Conservation (phyloP, 1,140 invertebrate species). For the Sitobion miscanthi region DNA sequence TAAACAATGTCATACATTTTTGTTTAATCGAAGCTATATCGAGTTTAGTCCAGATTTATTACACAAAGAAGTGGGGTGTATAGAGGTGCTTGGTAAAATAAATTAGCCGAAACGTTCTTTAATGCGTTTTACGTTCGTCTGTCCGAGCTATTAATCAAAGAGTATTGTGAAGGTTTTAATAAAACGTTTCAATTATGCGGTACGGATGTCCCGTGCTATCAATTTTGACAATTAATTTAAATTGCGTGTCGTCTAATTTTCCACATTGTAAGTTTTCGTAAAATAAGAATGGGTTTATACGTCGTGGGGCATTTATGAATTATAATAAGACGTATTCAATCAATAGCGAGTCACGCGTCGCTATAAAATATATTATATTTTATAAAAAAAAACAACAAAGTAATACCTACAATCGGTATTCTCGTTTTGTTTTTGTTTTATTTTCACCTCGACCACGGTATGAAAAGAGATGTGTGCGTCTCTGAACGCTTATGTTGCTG, state of each 20-base stretch:
- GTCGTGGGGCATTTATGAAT: not conserved
- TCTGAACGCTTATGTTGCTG: not conserved
- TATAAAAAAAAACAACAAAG: not conserved
- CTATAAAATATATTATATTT: not conserved
- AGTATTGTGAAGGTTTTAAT: conserved; percentile 16
- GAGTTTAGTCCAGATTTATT: conserved; percentile 14
- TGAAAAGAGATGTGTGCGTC: not conserved
- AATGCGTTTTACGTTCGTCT: conserved; percentile 29
- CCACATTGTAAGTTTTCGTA: not conserved
- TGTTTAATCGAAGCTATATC: conserved; percentile 27
- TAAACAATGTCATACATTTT: not conserved
- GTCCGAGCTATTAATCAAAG: conserved; percentile 24
- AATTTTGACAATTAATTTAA: not conserved
- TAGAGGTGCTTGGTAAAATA: not conserved
- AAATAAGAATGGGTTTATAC: not conserved
- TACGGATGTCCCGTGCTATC: not conserved
- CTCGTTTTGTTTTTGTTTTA: no score
- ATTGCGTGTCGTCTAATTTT: not conserved
- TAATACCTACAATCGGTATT: no score
- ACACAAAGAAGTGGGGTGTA: not conserved
- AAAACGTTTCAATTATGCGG: conserved; percentile 35
- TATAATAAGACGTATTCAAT: not conserved
- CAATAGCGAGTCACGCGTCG: not conserved
- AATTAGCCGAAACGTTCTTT: not conserved
- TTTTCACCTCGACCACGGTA: no score